Base-by-base conservation (phyloP, 2,888 invertebrate species). In the Drosophila hawaiiensis region DNA sequence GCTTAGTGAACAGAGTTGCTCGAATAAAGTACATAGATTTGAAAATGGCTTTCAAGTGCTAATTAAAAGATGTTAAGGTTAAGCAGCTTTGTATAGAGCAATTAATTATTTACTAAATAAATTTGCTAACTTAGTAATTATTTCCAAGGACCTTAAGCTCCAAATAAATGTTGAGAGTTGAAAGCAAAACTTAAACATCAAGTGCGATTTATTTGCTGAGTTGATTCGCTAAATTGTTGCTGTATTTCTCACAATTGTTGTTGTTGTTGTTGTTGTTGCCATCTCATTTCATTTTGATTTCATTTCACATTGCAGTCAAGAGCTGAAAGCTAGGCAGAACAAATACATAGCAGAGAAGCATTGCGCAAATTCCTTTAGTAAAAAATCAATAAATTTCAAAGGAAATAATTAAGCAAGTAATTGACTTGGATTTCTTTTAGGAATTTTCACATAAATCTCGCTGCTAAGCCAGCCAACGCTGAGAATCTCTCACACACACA, bases 341-440 rank as follows among this genome's bases (percentile, higher is more conserved):
- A 87, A 84, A 87, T 75, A 79, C 55, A 84, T 69, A 75, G 66
- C 76, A 71, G 76, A 66, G 64, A 78, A 75, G 78, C 83, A 76
- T 72, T 79, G 83, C 68, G 70, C 58, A 80, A 82, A 86, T 86
- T 86, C 83, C 84, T 75, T 74, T 63, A 66, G 76, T 75, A 71
- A 84, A 81, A 89, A 88, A 88, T 88, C 88, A 83, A 88, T 88
- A 88, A 88, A 88, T 88, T 88, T 89, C 88, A 87, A 88, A 88
- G 88, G 88, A 88, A 88, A 88, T 88, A 88, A 88, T 88, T 88
- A 88, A 88, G 91, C 89, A 90, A 87, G 87, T 91, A 90, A 90
- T 90, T 90, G 91, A 90, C 90, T 90, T 89, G 90, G 91, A 90
- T 90, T 91, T 87, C 91, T 86, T 88, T 89, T 89, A 84, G 82